Conservation (phyloP, 1,140 invertebrate species). For the honey bee (Apis mellifera) region Amel_HAv3.1 CM009932.2:15929501-15930000, state of each 20-base stretch:
- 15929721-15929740: constrained; percentile 9
- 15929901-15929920: background rate
- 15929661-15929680: too few species aligned
- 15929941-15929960: background rate
- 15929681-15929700: too few species aligned
- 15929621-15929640: too few species aligned
- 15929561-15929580: too few species aligned
- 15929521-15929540: background rate
- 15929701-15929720: too few species aligned
- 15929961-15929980: background rate
- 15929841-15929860: background rate
- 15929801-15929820: too few species aligned
- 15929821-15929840: background rate
- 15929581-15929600: too few species aligned
- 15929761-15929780: background rate
- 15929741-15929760: constrained; percentile 57
- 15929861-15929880: constrained; percentile 1
- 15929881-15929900: constrained; percentile 14
- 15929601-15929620: too few species aligned
- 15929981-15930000: background rate
- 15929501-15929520: constrained; percentile 10
- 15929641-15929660: too few species aligned
- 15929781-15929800: background rate
- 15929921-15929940: background rate
- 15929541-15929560: background rate